Base-by-base conservation (phyloP, 92 coral and sea anemone genomes). In the Metridium senile region DNA sequence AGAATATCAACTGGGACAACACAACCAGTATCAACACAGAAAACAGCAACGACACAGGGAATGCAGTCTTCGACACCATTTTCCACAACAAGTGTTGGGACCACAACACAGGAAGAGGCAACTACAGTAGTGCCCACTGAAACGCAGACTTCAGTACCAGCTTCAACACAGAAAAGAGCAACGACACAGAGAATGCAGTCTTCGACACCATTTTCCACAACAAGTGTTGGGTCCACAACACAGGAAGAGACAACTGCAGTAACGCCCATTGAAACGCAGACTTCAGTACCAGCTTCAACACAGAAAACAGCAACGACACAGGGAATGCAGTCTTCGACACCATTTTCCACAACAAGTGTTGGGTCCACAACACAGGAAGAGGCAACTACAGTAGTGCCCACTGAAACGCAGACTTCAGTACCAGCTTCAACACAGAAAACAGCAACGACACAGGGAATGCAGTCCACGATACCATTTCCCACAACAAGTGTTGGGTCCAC, bases 71-170 rank as follows among this genome's bases (percentile, higher is more conserved):
- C 58, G 1, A 61, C 34, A 35, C 18, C 71, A 16, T 32, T 39
- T 6, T 23, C 3, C 17, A 26, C 71, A 23, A 21, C 62, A 7
- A 53, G 45, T 4, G 21, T 13, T 1, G 26, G 20, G 46, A 22
- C 74, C 20, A 45, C 51, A 45, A 45, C 51, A 45, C 7, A 7
- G 51, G 16, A 7, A 45, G 51, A 45, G 51, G 7, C 51, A 45
- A 54, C 49, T 27, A 23, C 61, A 51, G 34, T 20, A 57, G 68
- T 86, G 25, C 71, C 90, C n/a, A n/a, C n/a, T n/a, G n/a, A n/a
- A n/a, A n/a, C n/a, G n/a, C n/a, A n/a, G n/a, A n/a, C n/a, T n/a
- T n/a, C 67, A 26, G 81, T 23, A 43, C 52, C 78, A 9, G 39
- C 71, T 3, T 11, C 61, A 30, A 51, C 66, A 39, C 45, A 22